Conservation (phyloP, 1,140 invertebrate species). For the Nomia melanderi region DNA sequence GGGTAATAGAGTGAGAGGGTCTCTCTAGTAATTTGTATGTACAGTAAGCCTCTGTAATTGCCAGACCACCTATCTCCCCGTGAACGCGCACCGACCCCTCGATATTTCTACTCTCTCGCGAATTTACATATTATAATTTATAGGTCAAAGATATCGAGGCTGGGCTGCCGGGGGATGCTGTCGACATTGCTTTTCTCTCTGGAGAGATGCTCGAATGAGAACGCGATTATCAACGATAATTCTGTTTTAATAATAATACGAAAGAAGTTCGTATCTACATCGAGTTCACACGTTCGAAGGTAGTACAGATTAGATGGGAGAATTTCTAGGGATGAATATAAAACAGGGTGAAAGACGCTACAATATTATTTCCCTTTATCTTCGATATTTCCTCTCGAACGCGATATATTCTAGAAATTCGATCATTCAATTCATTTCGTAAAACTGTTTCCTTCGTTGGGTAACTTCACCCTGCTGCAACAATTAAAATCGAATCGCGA, state of each 20-base stretch:
- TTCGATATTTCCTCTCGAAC: no score
- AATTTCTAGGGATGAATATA: no score
- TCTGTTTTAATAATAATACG: slow-evolving; percentile 6
- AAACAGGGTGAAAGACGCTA: no score
- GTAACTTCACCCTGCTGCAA: no score
- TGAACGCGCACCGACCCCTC: slow-evolving; percentile 50
- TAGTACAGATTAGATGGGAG: no score
- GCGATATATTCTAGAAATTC: no score
- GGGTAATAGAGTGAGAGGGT: slow-evolving; percentile 1
- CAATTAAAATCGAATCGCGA: no score
- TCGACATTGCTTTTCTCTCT: slow-evolving; percentile 24
- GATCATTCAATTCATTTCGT: no score
- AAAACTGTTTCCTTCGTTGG: no score
- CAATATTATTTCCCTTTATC: no score
- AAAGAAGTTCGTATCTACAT: not conserved
- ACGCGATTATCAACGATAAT: slow-evolving; percentile 49
- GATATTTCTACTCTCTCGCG: slow-evolving; percentile 14
- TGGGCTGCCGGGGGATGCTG: slow-evolving; percentile 21
- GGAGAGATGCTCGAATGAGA: slow-evolving; percentile 18
- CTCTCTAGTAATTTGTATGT: slow-evolving; percentile 69
- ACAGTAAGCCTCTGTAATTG: slow-evolving; percentile 72
- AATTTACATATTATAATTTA: slow-evolving; percentile 76
- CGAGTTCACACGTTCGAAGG: no score
- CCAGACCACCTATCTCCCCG: slow-evolving; percentile 64
- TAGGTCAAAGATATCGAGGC: slow-evolving; percentile 62